Conservation (phyloP, 2,888 invertebrate species). For the Drosophila histrio region DNA sequence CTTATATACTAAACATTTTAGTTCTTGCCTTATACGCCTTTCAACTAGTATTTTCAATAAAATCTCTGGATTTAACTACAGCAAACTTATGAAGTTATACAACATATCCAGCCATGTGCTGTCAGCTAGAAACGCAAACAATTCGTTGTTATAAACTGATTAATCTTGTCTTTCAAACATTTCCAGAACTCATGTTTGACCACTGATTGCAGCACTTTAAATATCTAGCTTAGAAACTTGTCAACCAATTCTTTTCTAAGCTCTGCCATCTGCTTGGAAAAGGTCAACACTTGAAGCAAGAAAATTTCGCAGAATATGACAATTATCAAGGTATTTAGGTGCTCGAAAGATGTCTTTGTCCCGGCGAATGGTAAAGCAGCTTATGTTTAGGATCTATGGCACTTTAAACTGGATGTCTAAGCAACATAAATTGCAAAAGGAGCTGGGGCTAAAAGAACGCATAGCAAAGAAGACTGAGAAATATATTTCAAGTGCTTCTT, state of each 20-base stretch:
- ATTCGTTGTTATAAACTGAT: no score
- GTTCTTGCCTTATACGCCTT: no score
- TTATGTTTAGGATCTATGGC: slow-evolving; percentile 45
- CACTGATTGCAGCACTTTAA: slow-evolving; percentile 3
- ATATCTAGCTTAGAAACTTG: neutral
- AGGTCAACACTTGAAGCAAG: slow-evolving; percentile 28
- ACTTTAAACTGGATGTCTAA: slow-evolving; percentile 56
- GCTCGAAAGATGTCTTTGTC: slow-evolving; percentile 8
- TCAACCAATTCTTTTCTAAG: neutral
- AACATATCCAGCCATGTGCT: no score
- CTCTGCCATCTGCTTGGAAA: neutral
- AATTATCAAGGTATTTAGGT: slow-evolving; percentile 34
- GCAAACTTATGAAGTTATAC: no score
- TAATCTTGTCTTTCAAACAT: neutral
- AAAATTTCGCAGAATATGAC: slow-evolving; percentile 1
- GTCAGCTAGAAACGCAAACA: neutral
- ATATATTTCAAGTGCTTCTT: slow-evolving; percentile 73
- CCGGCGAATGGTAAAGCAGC: slow-evolving; percentile 39
- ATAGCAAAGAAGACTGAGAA: slow-evolving; percentile 25
- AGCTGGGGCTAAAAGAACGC: neutral
- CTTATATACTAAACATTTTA: no score
- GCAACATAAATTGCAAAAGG: slow-evolving; percentile 49
- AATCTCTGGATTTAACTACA: no score
- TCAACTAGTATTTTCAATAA: no score
- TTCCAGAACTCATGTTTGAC: neutral